Evolutionary conservation across 2,797 vertebrate species (phyloP).

Genomic region (Hippocampus kuda): DNA sequence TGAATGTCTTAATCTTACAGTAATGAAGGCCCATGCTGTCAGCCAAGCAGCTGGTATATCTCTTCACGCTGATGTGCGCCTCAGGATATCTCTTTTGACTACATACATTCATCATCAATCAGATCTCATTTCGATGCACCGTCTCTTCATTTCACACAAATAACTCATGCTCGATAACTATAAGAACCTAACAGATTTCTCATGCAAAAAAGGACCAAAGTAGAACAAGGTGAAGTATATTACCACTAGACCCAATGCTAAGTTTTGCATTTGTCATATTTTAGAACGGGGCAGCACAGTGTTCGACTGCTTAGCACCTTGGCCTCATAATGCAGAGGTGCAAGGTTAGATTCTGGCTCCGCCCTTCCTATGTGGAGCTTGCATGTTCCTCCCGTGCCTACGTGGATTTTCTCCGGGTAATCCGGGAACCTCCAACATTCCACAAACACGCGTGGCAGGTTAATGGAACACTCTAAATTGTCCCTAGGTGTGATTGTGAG

Average conservation of each 20-base stretch:
- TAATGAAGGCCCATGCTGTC: constrained; percentile 41
- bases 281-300: too few relatives aligned
- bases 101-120: constrained; percentile 56
- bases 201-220: background rate
- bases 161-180: constrained; percentile 33
- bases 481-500: too few relatives aligned
- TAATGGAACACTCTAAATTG: too few relatives aligned
- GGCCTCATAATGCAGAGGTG: too few relatives aligned
- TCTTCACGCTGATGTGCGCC: constrained; percentile 34
- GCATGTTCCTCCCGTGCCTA: too few relatives aligned
- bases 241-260: background rate
- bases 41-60: constrained; percentile 40
- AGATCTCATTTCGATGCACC: constrained; percentile 33
- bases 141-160: constrained; percentile 34
- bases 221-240: background rate
- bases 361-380: too few relatives aligned
- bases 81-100: constrained; percentile 42
- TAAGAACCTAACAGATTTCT: constrained; percentile 15
- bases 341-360: too few relatives aligned
- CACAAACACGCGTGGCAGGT: too few relatives aligned
- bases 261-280: background rate
- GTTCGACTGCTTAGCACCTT: too few relatives aligned
- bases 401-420: too few relatives aligned
- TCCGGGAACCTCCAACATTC: too few relatives aligned
- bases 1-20: constrained; percentile 22